Base-by-base conservation (phyloP, 2,113 vertebrate species). In the Asarcornis scutulata region DNA sequence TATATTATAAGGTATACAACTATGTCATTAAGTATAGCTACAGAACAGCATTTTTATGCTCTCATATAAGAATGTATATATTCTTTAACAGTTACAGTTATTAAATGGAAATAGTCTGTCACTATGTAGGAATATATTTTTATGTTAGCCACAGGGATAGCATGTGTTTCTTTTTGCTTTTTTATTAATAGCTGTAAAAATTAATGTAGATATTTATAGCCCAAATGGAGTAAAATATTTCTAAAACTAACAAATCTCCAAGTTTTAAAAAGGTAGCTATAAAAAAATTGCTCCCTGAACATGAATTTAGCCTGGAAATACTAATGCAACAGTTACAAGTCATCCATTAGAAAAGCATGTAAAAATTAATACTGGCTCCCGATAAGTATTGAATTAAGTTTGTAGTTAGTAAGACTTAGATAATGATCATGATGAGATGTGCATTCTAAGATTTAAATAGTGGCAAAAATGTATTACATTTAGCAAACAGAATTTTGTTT, bases 101-200 rank as follows among this genome's bases (percentile, higher is more conserved):
- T 46, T 77, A 82, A 58, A 63, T 46, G 40, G 27, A 32, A 93
- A 86, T 52, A 85, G 4, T 29, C 59, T 40, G 4, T 36, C 31
- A 64, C 6, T 64, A 32, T 4, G n/a, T 12, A 89, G 11, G 14
- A 50, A 86, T 89, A 76, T 55, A 62, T 88, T 62, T 94, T 95
- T 68, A 77, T 64, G 8, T 50, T 26, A 77, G 73, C 69, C 23
- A 75, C 22, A 44, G 16, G 12, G 27, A 78, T 40, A 76, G 78
- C 9, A 52, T 52, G 9, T 75, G 31, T 11, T 89, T 79, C 22
- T 64, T 76, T 85, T 87, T 66, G 2, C 2, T 42, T 83, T 53
- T 59, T 60, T 88, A 81, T 56, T 83, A 66, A 92, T 17, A 62
- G 8, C 6, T 25, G 36, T 92, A 91, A 91, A 80, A 92, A 66